A percentile compares a stretch with the other conserved stretches of the same genome.
Evolutionary conservation across 2,113 vertebrate species (phyloP).

Genomic region (Diadophis punctatus): DNA sequence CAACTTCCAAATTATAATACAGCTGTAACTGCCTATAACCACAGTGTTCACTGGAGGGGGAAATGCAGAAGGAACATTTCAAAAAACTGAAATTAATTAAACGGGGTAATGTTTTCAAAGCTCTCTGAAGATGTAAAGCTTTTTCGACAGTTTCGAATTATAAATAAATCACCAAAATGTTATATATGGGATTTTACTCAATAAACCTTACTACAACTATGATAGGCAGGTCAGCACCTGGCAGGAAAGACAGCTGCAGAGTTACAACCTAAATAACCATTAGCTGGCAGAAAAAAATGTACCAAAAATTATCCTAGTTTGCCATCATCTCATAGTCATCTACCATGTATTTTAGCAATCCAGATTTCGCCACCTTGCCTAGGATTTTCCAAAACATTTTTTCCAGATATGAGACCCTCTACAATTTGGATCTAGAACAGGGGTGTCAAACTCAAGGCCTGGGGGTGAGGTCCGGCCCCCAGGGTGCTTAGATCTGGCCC

Average conservation of each 20-base stretch:
- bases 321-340: too few relatives aligned
- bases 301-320: neutral
- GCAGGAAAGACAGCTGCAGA: neutral
- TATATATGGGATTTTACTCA: neutral
- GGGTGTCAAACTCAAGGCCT: too few relatives aligned
- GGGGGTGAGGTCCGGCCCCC: fast-evolving
- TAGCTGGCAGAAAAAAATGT: too few relatives aligned
- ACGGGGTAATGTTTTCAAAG: conserved; percentile 51
- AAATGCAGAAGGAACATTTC: conserved; percentile 55
- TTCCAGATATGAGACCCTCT: too few relatives aligned
- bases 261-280: neutral
- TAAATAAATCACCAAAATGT: conserved; percentile 52
- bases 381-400: neutral
- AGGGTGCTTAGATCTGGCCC: too few relatives aligned
- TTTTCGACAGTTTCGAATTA: conserved; percentile 53
- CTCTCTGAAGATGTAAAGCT: conserved; percentile 56
- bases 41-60: conserved; percentile 44
- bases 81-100: conserved; percentile 66
- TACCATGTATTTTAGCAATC: neutral
- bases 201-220: neutral
- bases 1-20: conserved; percentile 65
- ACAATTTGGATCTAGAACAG: too few relatives aligned
- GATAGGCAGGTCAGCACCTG: neutral
- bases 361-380: too few relatives aligned
- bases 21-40: conserved; percentile 52